Base-by-base conservation (phyloP, 2,888 invertebrate species). In the Amphipoea oculea region DNA sequence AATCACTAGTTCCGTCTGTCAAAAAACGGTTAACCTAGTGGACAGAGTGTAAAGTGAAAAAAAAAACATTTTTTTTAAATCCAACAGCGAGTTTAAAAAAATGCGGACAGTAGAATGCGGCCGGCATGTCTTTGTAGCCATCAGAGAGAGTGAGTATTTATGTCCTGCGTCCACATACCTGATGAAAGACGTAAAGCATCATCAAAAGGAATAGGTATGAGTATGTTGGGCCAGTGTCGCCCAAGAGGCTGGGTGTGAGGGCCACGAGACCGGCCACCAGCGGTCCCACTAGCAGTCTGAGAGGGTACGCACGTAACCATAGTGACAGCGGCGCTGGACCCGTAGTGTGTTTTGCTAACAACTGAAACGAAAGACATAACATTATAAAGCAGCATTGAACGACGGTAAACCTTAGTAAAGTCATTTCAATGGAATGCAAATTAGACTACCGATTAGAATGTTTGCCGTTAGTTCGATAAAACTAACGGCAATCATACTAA, bases 291-390 rank as follows among this genome's bases (percentile, higher is more conserved):
- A 98, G 85, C 67, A 99, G 96, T 86, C 99, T 98, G 89, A 98
- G 98, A 0, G 99, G 99, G 93, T 99, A 98, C 0, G 99, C 99
- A 90, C 98, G 98, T 14, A 99, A 94, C 97, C 98, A 99, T 67
- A 99, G 97, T 77, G 98, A 98, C 95, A 99, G 97, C 0, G 99
- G 99, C 78, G 98, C 97, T 0, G 99, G 98, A 5, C 99, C 99
- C 23, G 98, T 98, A 0, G 99, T 99, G 93, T 99, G 99, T 81
- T 96, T 96, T 0, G 96, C 96, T 84, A 97, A 89, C 7, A 97
- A 93, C 97, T 97, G 90, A 54, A 81, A 76, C 62, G 0, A 23
- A 57, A 79, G 20, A 40, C 7, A 48, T 40, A 45, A 17, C 11
- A 45, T 23, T 71, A n/a, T 54, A 54, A n/a, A n/a, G 36, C 36